Base-by-base conservation (phyloP, 2,888 invertebrate species). In the Drosophila koepferae region DNA sequence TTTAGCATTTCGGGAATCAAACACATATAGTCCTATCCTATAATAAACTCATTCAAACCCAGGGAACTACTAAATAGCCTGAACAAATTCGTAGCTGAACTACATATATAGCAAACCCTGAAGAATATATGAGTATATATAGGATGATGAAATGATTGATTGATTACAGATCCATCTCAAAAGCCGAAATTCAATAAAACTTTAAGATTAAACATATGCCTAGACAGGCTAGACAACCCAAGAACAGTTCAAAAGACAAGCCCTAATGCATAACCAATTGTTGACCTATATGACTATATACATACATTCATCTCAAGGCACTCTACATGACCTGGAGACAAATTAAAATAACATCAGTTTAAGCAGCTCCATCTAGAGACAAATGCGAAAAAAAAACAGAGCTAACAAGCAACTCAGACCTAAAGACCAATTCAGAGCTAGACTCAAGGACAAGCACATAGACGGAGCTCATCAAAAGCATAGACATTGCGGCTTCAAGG, bases 381-480 rank as follows among this genome's bases (percentile, higher is more conserved):
- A 18, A 20, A 20, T 51, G 36, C 51, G 40, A 18, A 41, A 40
- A 40, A 40, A 28, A 40, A 40, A 31, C 55, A 18, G 7, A 41
- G 12, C 40, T 31, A 40, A 28, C 10, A 3, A 55, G 31, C 41
- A 55, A 4, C 28, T 14, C 7, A 5, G 16, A 41, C 7, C 55
- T 41, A 41, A 41, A n/a, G 55, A 55, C n/a, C 40, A 7, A 41
- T 41, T 41, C 5, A n/a, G 41, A 55, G 55, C 41, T 55, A 41
- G 41, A 18, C 55, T 41, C 41, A 55, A 41, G 55, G 55, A 58
- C 58, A 44, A 18, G 44, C 18, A 9, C 40, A 60, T 40, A 49
- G 60, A 60, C 49, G 36, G 46, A 28, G 43, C 44, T 16, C 41
- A 43, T 56, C 43, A 43, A 14, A 43, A 16, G 34, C 49, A 12